Base-by-base conservation (phyloP, 2,113 vertebrate species). In the Ornithorhynchus anatinus region DNA sequence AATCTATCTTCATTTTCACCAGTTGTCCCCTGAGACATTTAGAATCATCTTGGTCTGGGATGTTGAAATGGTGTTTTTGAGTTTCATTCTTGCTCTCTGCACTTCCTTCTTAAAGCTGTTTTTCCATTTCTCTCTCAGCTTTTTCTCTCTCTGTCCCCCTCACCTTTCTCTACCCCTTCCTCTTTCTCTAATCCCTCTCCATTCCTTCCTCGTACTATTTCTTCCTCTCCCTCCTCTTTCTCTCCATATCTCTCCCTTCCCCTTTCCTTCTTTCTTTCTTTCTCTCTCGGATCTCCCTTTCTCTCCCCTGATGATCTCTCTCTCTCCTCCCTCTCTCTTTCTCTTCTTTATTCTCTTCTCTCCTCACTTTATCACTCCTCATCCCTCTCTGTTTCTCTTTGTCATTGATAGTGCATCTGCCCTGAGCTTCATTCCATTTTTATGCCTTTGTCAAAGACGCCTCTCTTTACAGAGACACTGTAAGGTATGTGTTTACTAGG, bases 391-490 rank as follows among this genome's bases (percentile, higher is more conserved):
- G 13, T 33, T 48, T 50, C 47, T n/a, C 70, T 82, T 77, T 85
- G 38, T 84, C 58, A 68, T 4, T 81, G 61, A 37, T 56, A 61
- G 53, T 52, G 67, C 43, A 25, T 81, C 57, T 80, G 45, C 64
- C 68, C 31, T 32, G 68, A 77, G 72, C 67, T 72, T 50, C 31
- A 63, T 43, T 84, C 73, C 67, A 36, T 85, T 85, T 85, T 71
- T 82, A 62, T 84, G 69, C 20, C 75, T 90, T 88, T 88, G 71
- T 87, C 57, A 88, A 78, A 36, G 25, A 69, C 77, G 56, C 39
- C 85, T 86, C 59, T 86, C 73, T 69, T 59, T 52, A 48, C 1
- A 64, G 37, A 72, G 59, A 77, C 77, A 71, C 70, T 56, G 75
- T n/a, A 85, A 89, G 64, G 39, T 37, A 67, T 48, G 75, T 84